Conservation (phyloP, 2,113 vertebrate species). For the Lepus timidus region DNA sequence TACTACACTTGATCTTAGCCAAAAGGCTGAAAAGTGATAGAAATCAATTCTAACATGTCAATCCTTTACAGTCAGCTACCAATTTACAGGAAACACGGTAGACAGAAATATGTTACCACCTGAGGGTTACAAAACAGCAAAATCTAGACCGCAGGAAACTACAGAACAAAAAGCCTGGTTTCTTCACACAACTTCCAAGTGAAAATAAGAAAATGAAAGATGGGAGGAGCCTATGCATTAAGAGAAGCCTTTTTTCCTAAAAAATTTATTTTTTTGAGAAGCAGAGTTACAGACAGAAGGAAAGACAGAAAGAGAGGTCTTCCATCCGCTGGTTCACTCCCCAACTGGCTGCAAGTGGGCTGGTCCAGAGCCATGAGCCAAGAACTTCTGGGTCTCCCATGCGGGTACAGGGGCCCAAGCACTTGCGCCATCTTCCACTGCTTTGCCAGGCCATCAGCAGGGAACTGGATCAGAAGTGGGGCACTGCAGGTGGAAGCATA, state of each 20-base stretch:
- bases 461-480: too few relatives aligned
- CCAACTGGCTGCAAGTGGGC: too few relatives aligned
- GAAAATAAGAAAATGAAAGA: not conserved
- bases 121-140: not conserved
- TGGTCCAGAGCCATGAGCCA: too few relatives aligned
- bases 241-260: not conserved
- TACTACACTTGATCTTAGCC: too few relatives aligned
- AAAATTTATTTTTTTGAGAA: too few relatives aligned
- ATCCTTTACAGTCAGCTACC: not conserved
- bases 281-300: not conserved
- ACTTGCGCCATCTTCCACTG: too few relatives aligned
- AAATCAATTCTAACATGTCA: not conserved
- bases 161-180: not conserved
- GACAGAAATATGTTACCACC: not conserved
- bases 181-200: constrained; percentile 13
- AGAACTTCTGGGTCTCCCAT: too few relatives aligned
- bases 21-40: not conserved
- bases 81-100: not conserved
- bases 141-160: not conserved
- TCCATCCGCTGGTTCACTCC: too few relatives aligned
- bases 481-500: too few relatives aligned
- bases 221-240: not conserved
- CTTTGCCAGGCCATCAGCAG: too few relatives aligned
- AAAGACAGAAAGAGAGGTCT: not conserved
- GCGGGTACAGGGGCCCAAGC: too few relatives aligned